These are phyloP conservation scores for Blomia tropicalis DNA, from an alignment of 2,888 invertebrate species.

Conservation along the genomic window DNA sequence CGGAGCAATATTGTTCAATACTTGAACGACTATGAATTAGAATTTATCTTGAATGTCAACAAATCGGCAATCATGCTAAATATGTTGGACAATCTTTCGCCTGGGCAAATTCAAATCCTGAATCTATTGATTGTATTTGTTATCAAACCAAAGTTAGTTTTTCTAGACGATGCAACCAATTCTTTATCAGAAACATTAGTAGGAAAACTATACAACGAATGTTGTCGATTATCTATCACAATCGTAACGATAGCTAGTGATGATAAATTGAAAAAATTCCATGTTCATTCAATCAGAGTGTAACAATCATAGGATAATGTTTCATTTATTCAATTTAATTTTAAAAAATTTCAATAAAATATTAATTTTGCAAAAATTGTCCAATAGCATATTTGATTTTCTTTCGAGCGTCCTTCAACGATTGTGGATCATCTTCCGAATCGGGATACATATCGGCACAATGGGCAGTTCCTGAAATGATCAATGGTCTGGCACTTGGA, in stretches of 20 bases:
- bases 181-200: not conserved
- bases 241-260: not conserved
- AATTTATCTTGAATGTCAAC: not conserved
- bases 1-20: not conserved
- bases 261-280: not conserved
- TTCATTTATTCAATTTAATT: slow-evolving; percentile 2
- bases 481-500: slow-evolving; percentile 35
- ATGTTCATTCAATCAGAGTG: not conserved
- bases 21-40: not conserved
- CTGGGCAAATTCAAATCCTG: not conserved
- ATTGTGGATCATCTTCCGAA: slow-evolving; percentile 48
- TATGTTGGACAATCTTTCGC: not conserved
- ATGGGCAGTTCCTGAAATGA: slow-evolving; percentile 52
- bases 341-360: not conserved
- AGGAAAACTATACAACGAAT: not conserved
- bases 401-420: slow-evolving; percentile 51
- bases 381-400: slow-evolving; percentile 46
- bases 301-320: not conserved
- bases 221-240: not conserved
- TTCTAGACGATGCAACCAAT: not conserved
- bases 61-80: not conserved
- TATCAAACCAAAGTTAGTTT: not conserved
- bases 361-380: slow-evolving; percentile 34
- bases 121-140: slow-evolving; percentile 2
- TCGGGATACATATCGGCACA: slow-evolving; percentile 84